Conservation (phyloP, 1,140 invertebrate genomes). For the Elymnias hypermnestra region DNA sequence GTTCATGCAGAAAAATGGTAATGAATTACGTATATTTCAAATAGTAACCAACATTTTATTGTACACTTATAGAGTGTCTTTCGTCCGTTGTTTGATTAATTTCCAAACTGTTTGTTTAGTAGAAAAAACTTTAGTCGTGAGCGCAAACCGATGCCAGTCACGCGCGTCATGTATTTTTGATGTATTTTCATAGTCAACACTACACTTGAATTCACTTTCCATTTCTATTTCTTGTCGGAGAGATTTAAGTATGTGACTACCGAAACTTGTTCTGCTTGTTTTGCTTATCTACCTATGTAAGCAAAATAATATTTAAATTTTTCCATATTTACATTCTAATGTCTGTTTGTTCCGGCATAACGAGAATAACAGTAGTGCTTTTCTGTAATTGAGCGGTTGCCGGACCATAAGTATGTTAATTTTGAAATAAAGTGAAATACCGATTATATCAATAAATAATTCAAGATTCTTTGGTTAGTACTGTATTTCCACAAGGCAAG, state of each 20-base stretch:
- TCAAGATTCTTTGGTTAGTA: no score
- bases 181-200: conserved; percentile 38
- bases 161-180: conserved; percentile 34
- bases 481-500: no score
- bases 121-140: conserved; percentile 27
- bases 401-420: background rate
- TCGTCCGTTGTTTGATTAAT: conserved; percentile 54
- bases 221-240: conserved; percentile 20
- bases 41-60: no score
- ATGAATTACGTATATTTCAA: no score
- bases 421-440: no score
- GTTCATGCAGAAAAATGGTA: no score
- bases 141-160: conserved; percentile 50
- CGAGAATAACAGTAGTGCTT: background rate
- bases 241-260: background rate
- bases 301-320: conserved; percentile 6
- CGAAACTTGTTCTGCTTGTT: conserved; percentile 2
- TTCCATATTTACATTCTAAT: conserved; percentile 1
- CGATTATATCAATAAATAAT: no score
- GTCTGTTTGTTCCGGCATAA: conserved; percentile 1
- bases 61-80: conserved; percentile 24
- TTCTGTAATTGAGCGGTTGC: conserved; percentile 2
- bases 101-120: conserved; percentile 52
- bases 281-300: conserved; percentile 1
- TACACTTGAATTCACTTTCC: conserved; percentile 24